These are phyloP conservation scores for Pygmarrhopalites habei DNA, from an alignment of 1,140 invertebrate species.

Conservation along the genomic window DNA sequence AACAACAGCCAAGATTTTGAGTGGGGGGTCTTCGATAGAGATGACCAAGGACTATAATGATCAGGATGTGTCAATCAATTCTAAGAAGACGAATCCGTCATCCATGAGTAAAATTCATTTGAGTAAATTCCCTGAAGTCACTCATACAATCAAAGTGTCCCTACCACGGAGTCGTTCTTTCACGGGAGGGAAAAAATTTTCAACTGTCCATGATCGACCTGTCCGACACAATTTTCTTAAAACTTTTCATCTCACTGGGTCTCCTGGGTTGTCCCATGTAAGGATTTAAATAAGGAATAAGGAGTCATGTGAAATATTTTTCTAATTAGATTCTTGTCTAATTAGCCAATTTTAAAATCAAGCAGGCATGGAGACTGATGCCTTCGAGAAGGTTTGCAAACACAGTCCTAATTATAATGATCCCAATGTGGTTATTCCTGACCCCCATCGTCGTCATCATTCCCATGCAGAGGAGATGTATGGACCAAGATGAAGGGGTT, in stretches of 20 bases:
- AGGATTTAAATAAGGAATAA: too few species aligned
- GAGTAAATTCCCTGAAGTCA: too few species aligned
- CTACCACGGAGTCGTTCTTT: conserved; percentile 15
- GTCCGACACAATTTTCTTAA: conserved; percentile 29
- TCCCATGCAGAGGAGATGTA: conserved; percentile 34
- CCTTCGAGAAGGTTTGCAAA: conserved; percentile 37
- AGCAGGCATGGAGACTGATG: conserved; percentile 34
- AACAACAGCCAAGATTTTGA: conserved; percentile 12
- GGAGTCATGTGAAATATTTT: too few species aligned
- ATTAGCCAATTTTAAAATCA: too few species aligned
- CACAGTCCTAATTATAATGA: conserved; percentile 40
- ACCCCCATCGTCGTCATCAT: conserved; percentile 38
- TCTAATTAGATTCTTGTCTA: not conserved
- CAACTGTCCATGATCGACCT: not conserved
- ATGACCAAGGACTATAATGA: not conserved
- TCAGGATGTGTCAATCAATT: too few species aligned
- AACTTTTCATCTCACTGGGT: too few species aligned
- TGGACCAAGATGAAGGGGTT: conserved; percentile 10
- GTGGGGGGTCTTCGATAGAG: not conserved
- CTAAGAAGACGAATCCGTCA: too few species aligned
- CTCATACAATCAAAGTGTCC: conserved; percentile 14
- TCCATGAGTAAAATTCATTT: too few species aligned
- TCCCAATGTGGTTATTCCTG: conserved; percentile 40
- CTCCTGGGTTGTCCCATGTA: conserved; percentile 27
- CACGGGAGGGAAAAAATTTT: conserved; percentile 13